Conservation (phyloP, 2,888 invertebrate species). For the Dryobotodes eremita region DNA sequence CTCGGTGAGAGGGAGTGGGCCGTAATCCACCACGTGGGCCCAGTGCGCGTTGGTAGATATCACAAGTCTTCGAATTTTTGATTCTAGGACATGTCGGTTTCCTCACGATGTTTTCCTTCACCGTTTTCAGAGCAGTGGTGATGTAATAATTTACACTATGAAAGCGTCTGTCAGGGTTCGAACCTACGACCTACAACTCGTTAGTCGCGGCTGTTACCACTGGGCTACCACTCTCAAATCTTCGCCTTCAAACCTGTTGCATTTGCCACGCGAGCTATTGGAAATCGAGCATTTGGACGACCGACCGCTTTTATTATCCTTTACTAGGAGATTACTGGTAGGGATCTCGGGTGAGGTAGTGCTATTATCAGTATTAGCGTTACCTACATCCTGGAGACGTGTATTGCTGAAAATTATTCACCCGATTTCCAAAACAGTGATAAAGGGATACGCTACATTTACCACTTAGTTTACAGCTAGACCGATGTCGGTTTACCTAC, state of each 20-base stretch:
- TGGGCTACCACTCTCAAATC: too few species aligned
- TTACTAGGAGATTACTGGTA: not conserved
- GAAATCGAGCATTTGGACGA: conserved; percentile 2
- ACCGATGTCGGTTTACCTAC: not conserved
- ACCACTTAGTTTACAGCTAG: not conserved
- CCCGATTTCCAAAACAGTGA: not conserved
- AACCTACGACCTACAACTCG: too few species aligned
- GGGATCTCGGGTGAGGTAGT: not conserved
- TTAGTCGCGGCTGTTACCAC: too few species aligned
- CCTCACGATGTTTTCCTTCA: too few species aligned
- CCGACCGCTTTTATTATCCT: conserved; percentile 16
- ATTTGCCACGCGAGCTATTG: conserved; percentile 16
- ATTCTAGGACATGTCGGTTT: too few species aligned
- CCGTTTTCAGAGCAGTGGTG: too few species aligned
- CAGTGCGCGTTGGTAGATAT: too few species aligned
- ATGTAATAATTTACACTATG: too few species aligned
- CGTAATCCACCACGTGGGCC: too few species aligned
- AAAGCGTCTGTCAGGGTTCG: too few species aligned
- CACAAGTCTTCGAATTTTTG: too few species aligned
- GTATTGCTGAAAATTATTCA: not conserved
- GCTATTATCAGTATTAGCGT: not conserved
- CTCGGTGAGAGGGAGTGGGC: too few species aligned
- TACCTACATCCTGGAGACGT: not conserved
- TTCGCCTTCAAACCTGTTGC: conserved; percentile 45
- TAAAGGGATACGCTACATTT: not conserved